Conservation (phyloP, 2,888 invertebrate species). For the Thecophora atra region DNA sequence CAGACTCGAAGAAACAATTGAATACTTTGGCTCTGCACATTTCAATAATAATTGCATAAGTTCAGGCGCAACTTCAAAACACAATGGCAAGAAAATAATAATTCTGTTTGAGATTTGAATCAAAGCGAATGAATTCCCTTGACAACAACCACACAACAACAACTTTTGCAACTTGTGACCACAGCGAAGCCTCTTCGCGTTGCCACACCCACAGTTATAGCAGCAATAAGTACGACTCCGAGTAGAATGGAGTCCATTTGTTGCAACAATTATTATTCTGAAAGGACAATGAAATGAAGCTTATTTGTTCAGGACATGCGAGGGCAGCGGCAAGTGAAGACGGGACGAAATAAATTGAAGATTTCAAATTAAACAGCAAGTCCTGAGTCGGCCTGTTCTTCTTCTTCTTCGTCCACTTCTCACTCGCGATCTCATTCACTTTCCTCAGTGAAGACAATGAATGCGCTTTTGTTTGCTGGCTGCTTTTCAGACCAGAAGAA, state of each 20-base stretch:
- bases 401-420: neutral
- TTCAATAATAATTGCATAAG: neutral
- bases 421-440: neutral
- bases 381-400: neutral
- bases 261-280: neutral
- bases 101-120: neutral
- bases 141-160: neutral
- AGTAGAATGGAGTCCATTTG: neutral
- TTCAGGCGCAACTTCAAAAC: neutral
- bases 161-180: too few relatives aligned
- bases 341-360: neutral
- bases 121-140: neutral
- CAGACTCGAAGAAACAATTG: too few relatives aligned
- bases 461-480: slow-evolving; percentile 24
- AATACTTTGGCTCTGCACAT: too few relatives aligned
- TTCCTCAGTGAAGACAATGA: slow-evolving; percentile 18
- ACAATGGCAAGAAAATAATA: neutral
- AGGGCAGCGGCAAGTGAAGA: neutral
- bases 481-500: slow-evolving; percentile 26
- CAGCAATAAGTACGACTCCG: too few relatives aligned
- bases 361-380: neutral
- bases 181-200: too few relatives aligned
- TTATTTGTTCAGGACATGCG: neutral
- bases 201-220: too few relatives aligned
- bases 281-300: neutral